These are phyloP conservation scores for Forbesichthys papilliferus DNA, from an alignment of 2,113 vertebrate genomes.

Conservation along the genomic window DNA sequence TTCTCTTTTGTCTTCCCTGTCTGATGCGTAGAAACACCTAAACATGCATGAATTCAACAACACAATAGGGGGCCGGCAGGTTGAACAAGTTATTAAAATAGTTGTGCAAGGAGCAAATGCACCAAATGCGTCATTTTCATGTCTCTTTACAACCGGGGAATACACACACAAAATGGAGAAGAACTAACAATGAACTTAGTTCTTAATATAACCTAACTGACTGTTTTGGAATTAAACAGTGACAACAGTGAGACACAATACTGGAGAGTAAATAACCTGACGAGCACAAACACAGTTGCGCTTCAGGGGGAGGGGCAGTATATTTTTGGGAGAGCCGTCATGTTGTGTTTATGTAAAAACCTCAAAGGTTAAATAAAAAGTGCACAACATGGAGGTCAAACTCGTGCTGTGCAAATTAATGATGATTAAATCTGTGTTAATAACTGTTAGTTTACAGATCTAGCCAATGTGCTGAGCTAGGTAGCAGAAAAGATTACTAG, in stretches of 20 bases:
- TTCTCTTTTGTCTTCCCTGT: constrained; percentile 33
- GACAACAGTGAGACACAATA: not conserved
- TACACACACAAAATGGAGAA: not conserved
- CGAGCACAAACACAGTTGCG: not conserved
- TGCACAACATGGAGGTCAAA: constrained; percentile 9
- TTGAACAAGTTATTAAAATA: constrained; percentile 49
- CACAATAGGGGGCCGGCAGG: constrained; percentile 57
- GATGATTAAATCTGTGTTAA: not conserved
- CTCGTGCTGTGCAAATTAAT: not conserved
- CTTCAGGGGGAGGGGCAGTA: not conserved
- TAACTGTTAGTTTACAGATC: too few relatives aligned
- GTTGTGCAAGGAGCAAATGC: constrained; percentile 4
- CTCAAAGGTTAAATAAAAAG: constrained; percentile 16
- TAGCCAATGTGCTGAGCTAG: too few relatives aligned
- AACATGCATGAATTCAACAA: constrained; percentile 23
- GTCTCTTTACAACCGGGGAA: constrained; percentile 17
- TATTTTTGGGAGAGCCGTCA: constrained; percentile 14
- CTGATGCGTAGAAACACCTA: constrained; percentile 33
- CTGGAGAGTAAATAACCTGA: constrained; percentile 5
- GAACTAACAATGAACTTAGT: constrained; percentile 13
- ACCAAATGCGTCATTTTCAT: not conserved
- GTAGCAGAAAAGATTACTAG: too few relatives aligned
- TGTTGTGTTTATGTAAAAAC: constrained; percentile 4
- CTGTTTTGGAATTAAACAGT: constrained; percentile 22
- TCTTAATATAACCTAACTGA: constrained; percentile 15